Evolutionary conservation across 2,113 vertebrate species (phyloP).

Genomic region (Channa argus): DNA sequence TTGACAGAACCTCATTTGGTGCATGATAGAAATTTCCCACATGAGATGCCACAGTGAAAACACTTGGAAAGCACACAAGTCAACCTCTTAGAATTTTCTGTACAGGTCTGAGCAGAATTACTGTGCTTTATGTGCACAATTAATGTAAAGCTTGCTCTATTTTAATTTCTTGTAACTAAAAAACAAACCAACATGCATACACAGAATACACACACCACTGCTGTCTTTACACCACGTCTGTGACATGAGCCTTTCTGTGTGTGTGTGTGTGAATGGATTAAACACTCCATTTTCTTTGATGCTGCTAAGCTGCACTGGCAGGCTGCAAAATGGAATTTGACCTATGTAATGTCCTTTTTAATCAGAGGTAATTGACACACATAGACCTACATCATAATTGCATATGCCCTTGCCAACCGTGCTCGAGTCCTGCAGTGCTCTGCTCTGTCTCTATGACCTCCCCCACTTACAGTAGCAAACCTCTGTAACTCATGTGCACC

Average conservation of each 20-base stretch:
- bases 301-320: conserved; percentile 33
- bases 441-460: background rate
- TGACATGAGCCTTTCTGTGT: conserved; percentile 3
- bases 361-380: conserved; percentile 69
- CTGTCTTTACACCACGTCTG: conserved; percentile 1
- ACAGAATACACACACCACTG: background rate
- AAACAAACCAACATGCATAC: background rate
- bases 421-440: conserved; percentile 16
- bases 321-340: conserved; percentile 64
- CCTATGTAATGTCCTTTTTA: conserved; percentile 67
- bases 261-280: conserved; percentile 23
- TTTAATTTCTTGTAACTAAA: background rate
- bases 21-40: too few species aligned
- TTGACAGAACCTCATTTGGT: too few species aligned
- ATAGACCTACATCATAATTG: conserved; percentile 59
- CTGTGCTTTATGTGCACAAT: conserved; percentile 13
- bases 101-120: too few species aligned
- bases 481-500: too few species aligned
- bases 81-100: too few species aligned
- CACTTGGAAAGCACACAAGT: too few species aligned
- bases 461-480: background rate
- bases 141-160: background rate
- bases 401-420: conserved; percentile 43
- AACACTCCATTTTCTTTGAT: conserved; percentile 43
- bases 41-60: too few species aligned